phyloP scores from a whole-genome alignment of 2,888 invertebrate species.

The Hirtodrosophila histrioides region DNA sequence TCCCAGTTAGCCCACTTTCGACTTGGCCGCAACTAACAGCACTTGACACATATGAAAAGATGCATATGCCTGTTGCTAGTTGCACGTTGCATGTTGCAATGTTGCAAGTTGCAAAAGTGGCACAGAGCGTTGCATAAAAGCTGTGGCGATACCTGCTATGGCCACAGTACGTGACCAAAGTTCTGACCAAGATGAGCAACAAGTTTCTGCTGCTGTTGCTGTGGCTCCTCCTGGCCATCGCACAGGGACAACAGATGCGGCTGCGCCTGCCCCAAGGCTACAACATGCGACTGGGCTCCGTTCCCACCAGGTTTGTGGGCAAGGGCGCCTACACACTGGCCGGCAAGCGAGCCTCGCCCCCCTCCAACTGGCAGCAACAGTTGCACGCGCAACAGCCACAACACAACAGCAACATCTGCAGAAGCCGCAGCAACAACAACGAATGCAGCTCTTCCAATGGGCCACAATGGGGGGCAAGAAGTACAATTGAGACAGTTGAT shows the following conservation, averaged over 20 bases:
- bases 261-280: constrained; percentile 46
- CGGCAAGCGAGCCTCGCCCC: constrained; percentile 34
- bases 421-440: constrained; percentile 24
- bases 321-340: constrained; percentile 61
- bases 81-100: constrained; percentile 16
- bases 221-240: constrained; percentile 20
- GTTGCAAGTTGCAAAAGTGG: constrained; percentile 28
- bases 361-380: constrained; percentile 28
- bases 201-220: constrained; percentile 31
- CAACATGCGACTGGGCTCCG: constrained; percentile 38
- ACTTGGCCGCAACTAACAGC: constrained; percentile 22
- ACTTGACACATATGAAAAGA: constrained; percentile 47
- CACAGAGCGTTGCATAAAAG: constrained; percentile 61
- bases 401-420: constrained; percentile 8
- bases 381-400: constrained; percentile 2
- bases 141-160: constrained; percentile 15
- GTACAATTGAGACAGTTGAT: constrained; percentile 16
- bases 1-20: constrained; percentile 62
- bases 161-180: constrained; percentile 45
- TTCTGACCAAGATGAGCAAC: constrained; percentile 58
- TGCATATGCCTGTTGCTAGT: constrained; percentile 11
- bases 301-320: constrained; percentile 45
- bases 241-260: constrained; percentile 24
- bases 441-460: constrained; percentile 45
- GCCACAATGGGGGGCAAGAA: constrained; percentile 50